Evolutionary conservation across 2,888 invertebrate genomes (phyloP), one percentile per base, ranked within the genome.

Genomic region (Tridacna gigas): DNA sequence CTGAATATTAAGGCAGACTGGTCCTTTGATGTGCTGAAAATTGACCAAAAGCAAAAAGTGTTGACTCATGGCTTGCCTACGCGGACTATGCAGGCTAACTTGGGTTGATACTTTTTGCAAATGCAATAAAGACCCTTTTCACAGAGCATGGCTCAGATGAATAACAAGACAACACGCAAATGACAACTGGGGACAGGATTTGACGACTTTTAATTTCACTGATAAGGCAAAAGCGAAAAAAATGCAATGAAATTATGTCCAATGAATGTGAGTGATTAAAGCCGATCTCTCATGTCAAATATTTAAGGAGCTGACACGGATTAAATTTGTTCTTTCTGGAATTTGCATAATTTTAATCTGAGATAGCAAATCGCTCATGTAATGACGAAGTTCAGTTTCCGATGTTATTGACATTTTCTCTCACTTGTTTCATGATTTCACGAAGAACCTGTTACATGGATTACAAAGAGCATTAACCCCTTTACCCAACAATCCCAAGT

Each of bases 291-390:
- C 26, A 47, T 75, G 75, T 75, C 75, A 63, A 75, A 75, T 71
- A 71, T 48, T 71, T 71, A 25, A 71, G 71, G 26, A 75, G 45
- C 25, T 75, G 75, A 75, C 75, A 65, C 65, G 75, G 75, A 75
- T 75, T 74, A 63, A 75, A 75, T 75, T 75, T 75, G 75, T 61
- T 65, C 63, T 45, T 51, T 63, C 45, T 12, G 22, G 37, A 56
- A 75, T 75, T 75, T 75, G 25, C 75, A 75, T 75, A 75, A 75
- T 63, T 63, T 65, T 75, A 75, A 75, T 75, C 75, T 75, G n/a
- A n/a, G 22, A 63, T 13, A 51, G 63, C 75, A 61, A 63, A n/a
- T 75, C 63, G 65, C 61, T 61, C 47, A 45, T 61, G 74, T 74
- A 37, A 61, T 74, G 61, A 45, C 22, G 22, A 74, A 25, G 20